Conservation (phyloP, 1,140 invertebrate species). For the Portunus trituberculatus region DNA sequence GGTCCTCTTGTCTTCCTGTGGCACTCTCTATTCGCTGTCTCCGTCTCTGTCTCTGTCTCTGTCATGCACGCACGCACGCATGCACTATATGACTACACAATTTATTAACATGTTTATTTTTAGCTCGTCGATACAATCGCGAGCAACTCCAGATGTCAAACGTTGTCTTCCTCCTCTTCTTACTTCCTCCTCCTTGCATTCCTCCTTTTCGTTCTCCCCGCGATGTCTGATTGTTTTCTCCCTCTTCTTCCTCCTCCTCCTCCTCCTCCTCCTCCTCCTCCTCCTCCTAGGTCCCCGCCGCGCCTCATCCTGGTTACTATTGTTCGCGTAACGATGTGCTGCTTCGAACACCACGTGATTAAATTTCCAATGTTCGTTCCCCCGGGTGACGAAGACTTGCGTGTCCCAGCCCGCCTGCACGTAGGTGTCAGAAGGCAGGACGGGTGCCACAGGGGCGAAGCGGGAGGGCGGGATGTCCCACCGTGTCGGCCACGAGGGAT, state of each 20-base stretch:
- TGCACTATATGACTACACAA: too few species aligned
- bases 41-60: too few species aligned
- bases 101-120: too few species aligned
- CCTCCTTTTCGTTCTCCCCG: not conserved
- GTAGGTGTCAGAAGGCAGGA: not conserved
- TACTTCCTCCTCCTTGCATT: not conserved
- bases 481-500: not conserved
- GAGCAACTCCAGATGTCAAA: too few species aligned
- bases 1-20: too few species aligned
- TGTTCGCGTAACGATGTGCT: not conserved
- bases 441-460: too few species aligned
- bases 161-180: not conserved
- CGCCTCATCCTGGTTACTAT: not conserved
- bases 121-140: too few species aligned
- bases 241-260: not conserved
- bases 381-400: not conserved
- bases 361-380: not conserved
- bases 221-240: not conserved
- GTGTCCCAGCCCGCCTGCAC: not conserved
- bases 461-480: not conserved
- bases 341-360: not conserved
- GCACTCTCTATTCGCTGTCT: too few species aligned
- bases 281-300: not conserved
- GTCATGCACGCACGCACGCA: too few species aligned
- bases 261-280: conserved; percentile 33